A percentile compares a stretch with the other conserved stretches of the same genome.
phyloP scores from a whole-genome alignment of 2,113 vertebrate species.

The Crotalus helleri region DNA sequence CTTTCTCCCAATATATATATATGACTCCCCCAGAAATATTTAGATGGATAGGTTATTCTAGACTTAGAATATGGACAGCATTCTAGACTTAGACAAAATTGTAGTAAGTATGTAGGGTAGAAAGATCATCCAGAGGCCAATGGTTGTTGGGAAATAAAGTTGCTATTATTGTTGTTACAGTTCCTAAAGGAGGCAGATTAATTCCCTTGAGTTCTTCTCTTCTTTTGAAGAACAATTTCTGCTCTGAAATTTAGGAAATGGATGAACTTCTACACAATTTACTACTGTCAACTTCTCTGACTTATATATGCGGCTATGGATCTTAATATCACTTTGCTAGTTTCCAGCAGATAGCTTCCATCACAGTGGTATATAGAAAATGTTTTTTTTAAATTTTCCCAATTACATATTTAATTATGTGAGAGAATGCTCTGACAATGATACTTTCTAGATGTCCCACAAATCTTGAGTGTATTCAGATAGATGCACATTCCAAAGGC shows the following conservation, averaged over 20 bases:
- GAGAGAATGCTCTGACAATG: not conserved
- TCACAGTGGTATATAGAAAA: not conserved
- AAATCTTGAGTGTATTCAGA: not conserved
- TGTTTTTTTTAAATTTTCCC: not conserved
- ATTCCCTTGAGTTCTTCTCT: not conserved
- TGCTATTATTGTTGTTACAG: not conserved
- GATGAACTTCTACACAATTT: not conserved
- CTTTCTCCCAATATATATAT: not conserved
- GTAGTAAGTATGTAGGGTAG: not conserved
- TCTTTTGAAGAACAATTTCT: not conserved
- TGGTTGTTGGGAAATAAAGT: not conserved
- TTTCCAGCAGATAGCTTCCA: not conserved
- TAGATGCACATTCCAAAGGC: not conserved
- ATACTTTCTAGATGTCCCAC: not conserved
- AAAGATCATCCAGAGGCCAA: not conserved
- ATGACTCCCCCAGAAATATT: too few species aligned
- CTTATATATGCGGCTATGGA: not conserved
- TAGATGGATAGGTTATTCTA: not conserved
- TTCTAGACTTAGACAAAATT: not conserved
- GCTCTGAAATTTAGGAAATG: not conserved
- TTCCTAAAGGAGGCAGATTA: not conserved
- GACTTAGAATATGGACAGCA: not conserved
- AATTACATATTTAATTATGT: not conserved
- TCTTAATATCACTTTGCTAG: not conserved
- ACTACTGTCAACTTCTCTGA: not conserved